phyloP scores from a whole-genome alignment of 2,888 invertebrate genomes.

The Thyatira batis region DNA sequence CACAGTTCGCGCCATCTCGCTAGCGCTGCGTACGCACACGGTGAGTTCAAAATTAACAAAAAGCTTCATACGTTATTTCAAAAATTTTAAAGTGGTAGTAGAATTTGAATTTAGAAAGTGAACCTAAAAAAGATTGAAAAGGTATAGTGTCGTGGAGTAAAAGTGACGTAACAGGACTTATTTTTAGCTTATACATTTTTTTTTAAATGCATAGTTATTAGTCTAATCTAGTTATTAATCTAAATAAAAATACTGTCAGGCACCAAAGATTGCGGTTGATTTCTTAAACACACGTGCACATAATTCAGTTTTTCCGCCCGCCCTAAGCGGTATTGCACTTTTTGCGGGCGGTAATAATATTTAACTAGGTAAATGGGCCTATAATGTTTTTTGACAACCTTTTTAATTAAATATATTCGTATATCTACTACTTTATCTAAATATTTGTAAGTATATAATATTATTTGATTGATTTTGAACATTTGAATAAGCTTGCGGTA shows the following conservation, averaged over 20 bases:
- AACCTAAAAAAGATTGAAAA: neutral
- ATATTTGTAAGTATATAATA: no score
- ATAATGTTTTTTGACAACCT: no score
- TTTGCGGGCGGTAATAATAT: no score
- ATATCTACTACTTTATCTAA: no score
- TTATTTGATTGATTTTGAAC: no score
- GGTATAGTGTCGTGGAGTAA: neutral
- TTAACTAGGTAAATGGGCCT: no score
- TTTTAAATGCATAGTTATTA: neutral
- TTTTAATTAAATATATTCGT: no score
- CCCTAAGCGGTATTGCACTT: neutral
- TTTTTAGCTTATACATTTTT: neutral
- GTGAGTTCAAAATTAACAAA: conserved; percentile 54
- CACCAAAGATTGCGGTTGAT: no score
- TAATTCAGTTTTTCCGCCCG: neutral
- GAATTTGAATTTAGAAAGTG: conserved; percentile 16
- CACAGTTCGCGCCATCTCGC: conserved; percentile 67
- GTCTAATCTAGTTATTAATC: neutral
- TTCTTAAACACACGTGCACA: neutral
- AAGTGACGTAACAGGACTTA: neutral
- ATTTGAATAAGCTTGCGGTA: no score
- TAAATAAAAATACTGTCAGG: neutral
- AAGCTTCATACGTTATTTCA: conserved; percentile 3
- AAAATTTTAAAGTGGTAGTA: conserved; percentile 1
- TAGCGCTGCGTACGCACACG: conserved; percentile 70